phyloP scores from a whole-genome alignment of 2,113 vertebrate genomes.

The Epinephelus cyanopodus region DNA sequence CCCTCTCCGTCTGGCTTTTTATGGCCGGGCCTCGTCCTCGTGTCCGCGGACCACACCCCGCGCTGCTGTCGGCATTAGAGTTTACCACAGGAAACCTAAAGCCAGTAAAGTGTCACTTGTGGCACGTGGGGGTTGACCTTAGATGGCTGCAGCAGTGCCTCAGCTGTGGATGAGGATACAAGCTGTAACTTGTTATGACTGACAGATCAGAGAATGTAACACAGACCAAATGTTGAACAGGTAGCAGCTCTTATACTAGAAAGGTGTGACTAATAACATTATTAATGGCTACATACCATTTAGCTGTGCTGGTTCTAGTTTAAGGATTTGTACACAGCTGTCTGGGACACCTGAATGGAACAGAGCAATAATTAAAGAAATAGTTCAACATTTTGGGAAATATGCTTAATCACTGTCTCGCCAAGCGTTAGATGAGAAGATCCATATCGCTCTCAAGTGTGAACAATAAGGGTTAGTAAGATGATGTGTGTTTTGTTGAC shows the following conservation, averaged over 20 bases:
- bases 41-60: slow-evolving; percentile 38
- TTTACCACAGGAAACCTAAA: slow-evolving; percentile 20
- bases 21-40: not conserved
- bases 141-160: slow-evolving; percentile 20
- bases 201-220: not conserved
- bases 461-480: not conserved
- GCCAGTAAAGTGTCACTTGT: slow-evolving; percentile 28
- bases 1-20: not conserved
- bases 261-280: not conserved
- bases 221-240: not conserved
- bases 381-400: not conserved
- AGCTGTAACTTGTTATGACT: slow-evolving; percentile 1
- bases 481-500: too few species aligned
- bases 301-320: not conserved
- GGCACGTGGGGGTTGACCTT: slow-evolving; percentile 24
- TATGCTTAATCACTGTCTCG: not conserved
- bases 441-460: not conserved
- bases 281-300: not conserved
- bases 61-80: not conserved
- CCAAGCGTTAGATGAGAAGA: not conserved
- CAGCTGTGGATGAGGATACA: slow-evolving; percentile 9
- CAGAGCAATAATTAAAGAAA: not conserved
- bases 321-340: not conserved
- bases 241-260: not conserved
- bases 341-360: not conserved